Conservation (phyloP, 2,797 vertebrate species). For the Allochrocebus solatus region DNA sequence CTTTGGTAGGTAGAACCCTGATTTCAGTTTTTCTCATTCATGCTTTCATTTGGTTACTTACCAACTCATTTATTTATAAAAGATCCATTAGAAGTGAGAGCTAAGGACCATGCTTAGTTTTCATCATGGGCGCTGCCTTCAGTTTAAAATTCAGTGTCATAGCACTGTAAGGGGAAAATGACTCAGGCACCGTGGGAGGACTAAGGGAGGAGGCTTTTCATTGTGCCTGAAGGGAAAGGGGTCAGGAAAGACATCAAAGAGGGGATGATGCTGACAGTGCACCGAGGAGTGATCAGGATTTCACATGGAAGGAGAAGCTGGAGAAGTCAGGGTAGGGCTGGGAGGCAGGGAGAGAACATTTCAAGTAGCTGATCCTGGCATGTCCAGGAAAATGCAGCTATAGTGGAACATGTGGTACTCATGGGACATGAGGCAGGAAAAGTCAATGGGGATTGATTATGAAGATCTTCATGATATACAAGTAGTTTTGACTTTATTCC, state of each 20-base stretch:
- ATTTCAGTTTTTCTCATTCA: not conserved
- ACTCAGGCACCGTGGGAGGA: not conserved
- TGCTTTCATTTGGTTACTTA: not conserved
- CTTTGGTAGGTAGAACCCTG: not conserved
- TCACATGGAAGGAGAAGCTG: not conserved
- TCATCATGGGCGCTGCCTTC: not conserved
- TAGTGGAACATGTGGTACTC: rapidly evolving
- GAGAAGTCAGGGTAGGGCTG: not conserved
- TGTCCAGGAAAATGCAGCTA: not conserved
- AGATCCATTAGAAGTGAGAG: not conserved
- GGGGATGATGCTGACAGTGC: too few species aligned
- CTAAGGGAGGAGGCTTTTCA: not conserved
- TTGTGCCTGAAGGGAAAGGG: not conserved
- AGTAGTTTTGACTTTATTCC: not conserved
- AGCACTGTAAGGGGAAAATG: not conserved
- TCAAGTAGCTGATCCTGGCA: not conserved
- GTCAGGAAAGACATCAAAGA: not conserved
- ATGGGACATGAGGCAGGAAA: not conserved
- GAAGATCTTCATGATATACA: not conserved
- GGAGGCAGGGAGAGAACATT: not conserved
- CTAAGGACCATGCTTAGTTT: not conserved
- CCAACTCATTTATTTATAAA: not conserved
- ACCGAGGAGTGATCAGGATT: not conserved
- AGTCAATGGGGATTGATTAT: not conserved
- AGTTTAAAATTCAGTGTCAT: not conserved